phyloP scores from a whole-genome alignment of 2,113 vertebrate species.

The Mellivora capensis region DNA sequence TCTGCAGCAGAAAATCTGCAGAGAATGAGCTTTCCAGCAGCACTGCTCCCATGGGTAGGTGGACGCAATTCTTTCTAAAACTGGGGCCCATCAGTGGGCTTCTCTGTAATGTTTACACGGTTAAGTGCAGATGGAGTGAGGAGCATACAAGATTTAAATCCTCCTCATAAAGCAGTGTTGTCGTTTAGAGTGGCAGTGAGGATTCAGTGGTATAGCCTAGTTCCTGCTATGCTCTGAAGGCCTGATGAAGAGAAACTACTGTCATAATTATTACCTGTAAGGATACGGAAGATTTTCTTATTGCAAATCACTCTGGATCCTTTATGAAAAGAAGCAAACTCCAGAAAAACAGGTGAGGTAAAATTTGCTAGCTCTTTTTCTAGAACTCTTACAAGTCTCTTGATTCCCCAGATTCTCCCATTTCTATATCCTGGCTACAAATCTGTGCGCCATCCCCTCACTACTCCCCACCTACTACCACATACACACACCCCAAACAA shows the following conservation, averaged over 20 bases:
- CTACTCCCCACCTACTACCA: not conserved
- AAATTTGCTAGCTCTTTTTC: not conserved
- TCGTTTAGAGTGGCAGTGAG: not conserved
- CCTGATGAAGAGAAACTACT: not conserved
- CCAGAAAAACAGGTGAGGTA: not conserved
- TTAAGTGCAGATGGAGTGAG: not conserved
- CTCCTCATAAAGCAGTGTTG: not conserved
- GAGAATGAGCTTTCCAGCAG: not conserved
- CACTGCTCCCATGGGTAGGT: not conserved
- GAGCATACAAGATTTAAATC: not conserved
- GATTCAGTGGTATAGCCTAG: not conserved
- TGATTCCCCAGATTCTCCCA: not conserved
- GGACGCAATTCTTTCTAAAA: not conserved
- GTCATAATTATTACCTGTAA: not conserved
- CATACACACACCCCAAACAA: not conserved
- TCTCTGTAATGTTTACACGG: not conserved
- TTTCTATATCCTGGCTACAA: not conserved
- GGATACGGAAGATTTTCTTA: not conserved
- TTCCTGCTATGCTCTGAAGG: not conserved
- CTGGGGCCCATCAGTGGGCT: not conserved
- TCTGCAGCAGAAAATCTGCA: not conserved
- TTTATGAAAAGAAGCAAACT: not conserved
- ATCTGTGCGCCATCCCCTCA: not conserved
- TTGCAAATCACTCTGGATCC: not conserved
- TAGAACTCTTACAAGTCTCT: not conserved